Conservation (phyloP, 2,113 vertebrate species). For the Ivindomyrus marchei region DNA sequence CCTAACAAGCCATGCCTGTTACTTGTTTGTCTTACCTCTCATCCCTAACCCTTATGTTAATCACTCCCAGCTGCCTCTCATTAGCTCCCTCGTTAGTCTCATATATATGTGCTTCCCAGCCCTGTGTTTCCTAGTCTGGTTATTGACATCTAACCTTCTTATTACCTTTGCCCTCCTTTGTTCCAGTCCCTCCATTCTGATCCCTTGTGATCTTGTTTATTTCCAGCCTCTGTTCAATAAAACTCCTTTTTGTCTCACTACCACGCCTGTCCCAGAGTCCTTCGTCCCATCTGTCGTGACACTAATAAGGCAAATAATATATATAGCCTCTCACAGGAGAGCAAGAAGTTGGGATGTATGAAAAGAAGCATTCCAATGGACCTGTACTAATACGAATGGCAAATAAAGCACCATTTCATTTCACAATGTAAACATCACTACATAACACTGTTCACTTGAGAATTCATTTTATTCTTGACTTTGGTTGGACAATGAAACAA, state of each 20-base stretch:
- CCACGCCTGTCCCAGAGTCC: too few species aligned
- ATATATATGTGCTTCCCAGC: neutral
- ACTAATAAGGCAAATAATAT: neutral
- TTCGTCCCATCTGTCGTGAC: too few species aligned
- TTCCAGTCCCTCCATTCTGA: neutral
- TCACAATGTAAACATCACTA: too few species aligned
- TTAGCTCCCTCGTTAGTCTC: neutral
- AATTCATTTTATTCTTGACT: neutral
- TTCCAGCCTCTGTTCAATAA: neutral
- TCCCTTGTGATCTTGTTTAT: neutral
- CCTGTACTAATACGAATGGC: too few species aligned
- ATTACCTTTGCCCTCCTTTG: neutral
- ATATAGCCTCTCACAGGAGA: neutral
- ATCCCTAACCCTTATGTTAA: neutral
- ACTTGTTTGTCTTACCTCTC: too few species aligned
- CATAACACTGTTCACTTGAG: too few species aligned
- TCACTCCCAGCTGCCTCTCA: neutral
- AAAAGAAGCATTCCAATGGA: too few species aligned
- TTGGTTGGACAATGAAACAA: neutral
- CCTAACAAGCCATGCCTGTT: neutral
- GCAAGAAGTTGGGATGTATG: neutral
- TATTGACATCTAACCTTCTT: neutral
- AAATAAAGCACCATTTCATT: too few species aligned
- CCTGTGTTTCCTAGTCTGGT: neutral
- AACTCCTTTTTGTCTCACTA: too few species aligned